phyloP scores from a whole-genome alignment of 1,140 invertebrate species.

The Caerostris extrusa region DNA sequence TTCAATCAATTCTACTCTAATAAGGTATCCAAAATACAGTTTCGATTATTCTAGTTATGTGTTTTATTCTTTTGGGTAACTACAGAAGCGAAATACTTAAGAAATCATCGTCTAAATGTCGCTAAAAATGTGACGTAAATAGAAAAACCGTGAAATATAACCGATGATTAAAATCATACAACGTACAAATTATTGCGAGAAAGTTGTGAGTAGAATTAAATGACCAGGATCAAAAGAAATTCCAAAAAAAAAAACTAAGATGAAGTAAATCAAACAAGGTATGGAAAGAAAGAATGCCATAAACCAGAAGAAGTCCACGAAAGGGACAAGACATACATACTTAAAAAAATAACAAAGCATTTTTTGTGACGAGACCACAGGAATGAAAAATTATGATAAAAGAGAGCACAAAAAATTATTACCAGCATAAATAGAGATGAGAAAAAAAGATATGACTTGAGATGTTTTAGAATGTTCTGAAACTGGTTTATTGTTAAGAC shows the following conservation, averaged over 20 bases:
- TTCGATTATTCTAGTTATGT: too few species aligned
- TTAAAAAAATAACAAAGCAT: neutral
- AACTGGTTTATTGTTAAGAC: neutral
- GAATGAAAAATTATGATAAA: constrained; percentile 10
- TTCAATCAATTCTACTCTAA: too few species aligned
- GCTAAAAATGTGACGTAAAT: neutral
- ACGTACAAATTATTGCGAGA: neutral
- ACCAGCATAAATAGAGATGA: constrained; percentile 24
- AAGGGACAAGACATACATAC: constrained; percentile 27
- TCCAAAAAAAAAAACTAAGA: neutral
- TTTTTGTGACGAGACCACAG: neutral
- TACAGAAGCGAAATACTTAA: too few species aligned
- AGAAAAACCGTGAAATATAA: neutral
- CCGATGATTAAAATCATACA: neutral
- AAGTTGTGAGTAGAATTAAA: neutral
- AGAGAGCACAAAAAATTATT: constrained; percentile 6
- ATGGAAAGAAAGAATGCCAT: neutral
- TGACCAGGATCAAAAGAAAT: neutral
- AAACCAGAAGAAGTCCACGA: neutral
- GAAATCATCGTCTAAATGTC: neutral
- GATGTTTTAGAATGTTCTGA: neutral
- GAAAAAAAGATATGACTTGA: neutral
- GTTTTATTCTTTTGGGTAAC: too few species aligned
- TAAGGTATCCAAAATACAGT: too few species aligned
- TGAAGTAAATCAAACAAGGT: neutral